These are phyloP conservation scores for Macrotis lagotis DNA, from an alignment of 2,113 vertebrate species.

Conservation along the genomic window DNA sequence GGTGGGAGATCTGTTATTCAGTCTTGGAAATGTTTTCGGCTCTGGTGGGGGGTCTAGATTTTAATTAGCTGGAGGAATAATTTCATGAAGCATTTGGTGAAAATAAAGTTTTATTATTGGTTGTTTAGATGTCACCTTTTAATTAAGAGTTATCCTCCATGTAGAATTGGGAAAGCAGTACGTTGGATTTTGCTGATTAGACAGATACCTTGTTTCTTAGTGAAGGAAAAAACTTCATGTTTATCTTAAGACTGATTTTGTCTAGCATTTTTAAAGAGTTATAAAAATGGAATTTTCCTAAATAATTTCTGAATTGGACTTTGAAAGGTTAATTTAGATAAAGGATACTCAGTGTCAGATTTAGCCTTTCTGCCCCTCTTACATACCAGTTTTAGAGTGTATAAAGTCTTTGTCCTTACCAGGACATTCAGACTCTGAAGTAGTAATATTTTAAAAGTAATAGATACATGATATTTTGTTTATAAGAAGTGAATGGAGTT, in stretches of 20 bases:
- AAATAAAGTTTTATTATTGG: background rate
- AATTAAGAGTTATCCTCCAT: background rate
- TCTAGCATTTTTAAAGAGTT: background rate
- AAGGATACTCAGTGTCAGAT: background rate
- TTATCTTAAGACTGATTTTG: background rate
- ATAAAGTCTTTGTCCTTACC: background rate
- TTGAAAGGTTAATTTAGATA: background rate
- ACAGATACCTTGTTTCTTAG: background rate
- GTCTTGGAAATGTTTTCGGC: background rate
- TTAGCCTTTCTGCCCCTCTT: background rate
- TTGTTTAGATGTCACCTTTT: background rate
- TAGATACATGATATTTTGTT: background rate
- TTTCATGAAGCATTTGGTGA: conserved; percentile 1
- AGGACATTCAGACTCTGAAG: background rate
- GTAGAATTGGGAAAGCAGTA: background rate
- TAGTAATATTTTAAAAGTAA: background rate
- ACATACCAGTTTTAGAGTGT: background rate
- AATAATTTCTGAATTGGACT: background rate
- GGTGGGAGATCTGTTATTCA: background rate
- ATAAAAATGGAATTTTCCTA: background rate
- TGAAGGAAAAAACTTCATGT: background rate
- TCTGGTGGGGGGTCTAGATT: background rate
- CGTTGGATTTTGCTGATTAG: background rate
- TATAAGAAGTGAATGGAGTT: conserved; percentile 2
- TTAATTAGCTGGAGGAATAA: background rate